Evolutionary conservation across 2,797 vertebrate species (phyloP), one percentile per base, ranked within the genome.

Genomic region (Cetoscarus ocellatus): DNA sequence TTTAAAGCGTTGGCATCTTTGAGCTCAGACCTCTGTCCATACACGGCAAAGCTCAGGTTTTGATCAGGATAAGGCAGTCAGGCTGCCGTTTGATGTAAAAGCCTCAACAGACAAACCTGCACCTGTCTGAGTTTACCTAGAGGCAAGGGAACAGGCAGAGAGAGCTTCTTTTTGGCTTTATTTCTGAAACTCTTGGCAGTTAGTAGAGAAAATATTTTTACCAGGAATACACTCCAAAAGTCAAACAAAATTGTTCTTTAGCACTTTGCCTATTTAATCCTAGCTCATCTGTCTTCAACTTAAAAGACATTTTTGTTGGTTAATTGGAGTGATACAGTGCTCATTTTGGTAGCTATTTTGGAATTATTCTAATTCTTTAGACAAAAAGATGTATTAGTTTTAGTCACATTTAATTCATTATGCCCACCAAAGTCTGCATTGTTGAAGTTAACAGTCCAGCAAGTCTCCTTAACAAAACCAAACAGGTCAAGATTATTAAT

Each of bases 71-170:
- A 51, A 51, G 50, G 50, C 50, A 6, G 39, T 47, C 15, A 18
- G 44, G 47, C 53, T 61, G 5, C 49, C 18, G 73, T 85, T 76
- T 82, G 76, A 77, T 82, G 76, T 80, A 1, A n/a, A 75, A 50
- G 58, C 58, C 61, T 73, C 15, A 14, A 64, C 43, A 51, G 63
- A 77, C 59, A 73, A 45, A 57, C 48, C 59, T 27, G 49, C 3
- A 34, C 67, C 14, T 49, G 7, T 61, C 58, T 60, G 47, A 54
- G 27, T 34, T 10, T 9, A 70, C 60, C 80, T 58, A 52, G 13
- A 66, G 70, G 69, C 63, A 40, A 39, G 8, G 9, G 39, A 39
- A 65, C 54, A 7, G 5, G 52, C 5, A 5, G 8, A 69, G 8
- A 56, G 2, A 12, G 12, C 35, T 15, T 43, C 45, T 34, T 57